Base-by-base conservation (phyloP, 1,140 invertebrate genomes). In the Neotoxoptera formosana region DNA sequence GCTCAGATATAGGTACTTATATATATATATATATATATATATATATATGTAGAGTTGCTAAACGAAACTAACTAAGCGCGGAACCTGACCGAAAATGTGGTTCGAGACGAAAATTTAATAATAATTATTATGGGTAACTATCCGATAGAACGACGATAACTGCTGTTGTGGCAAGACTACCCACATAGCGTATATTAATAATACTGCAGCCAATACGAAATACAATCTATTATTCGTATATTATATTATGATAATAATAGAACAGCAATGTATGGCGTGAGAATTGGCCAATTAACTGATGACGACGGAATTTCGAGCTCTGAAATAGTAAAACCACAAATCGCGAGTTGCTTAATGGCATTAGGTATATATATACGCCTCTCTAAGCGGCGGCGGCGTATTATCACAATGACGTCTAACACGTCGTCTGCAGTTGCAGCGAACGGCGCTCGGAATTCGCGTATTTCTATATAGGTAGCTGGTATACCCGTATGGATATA, bases 321-420 rank as follows among this genome's bases (percentile, higher is more conserved):
- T n/a, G n/a, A 76, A 76, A 76, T 76, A 76, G 30, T 76, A 76
- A 67, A 76, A 76, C 60, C 60, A 76, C 60, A n/a, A 76, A 76
- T 76, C 30, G 17, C 60, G n/a, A 76, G 60, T 76, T 76, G 60
- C 60, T n/a, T n/a, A 76, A 76, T 76, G 2, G 14, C 30, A 7
- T 76, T 41, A 41, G 4, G n/a, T n/a, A n/a, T 9, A 48, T 53
- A 21, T 17, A 20, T 67, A n/a, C 30, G n/a, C 60, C 60, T 76
- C 30, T 76, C 60, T 7, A 76, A 76, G n/a, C 30, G 60, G 23
- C n/a, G n/a, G n/a, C n/a, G n/a, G n/a, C n/a, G n/a, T 17, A 76
- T 7, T 76, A 76, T 76, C 60, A 76, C 60, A 76, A n/a, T 14
- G 60, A 67, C n/a, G n/a, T n/a, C 17, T n/a, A 76, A 76, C 17